These are phyloP conservation scores for Notodonta ziczac DNA, from an alignment of 2,888 invertebrate genomes.

Conservation along the genomic window DNA sequence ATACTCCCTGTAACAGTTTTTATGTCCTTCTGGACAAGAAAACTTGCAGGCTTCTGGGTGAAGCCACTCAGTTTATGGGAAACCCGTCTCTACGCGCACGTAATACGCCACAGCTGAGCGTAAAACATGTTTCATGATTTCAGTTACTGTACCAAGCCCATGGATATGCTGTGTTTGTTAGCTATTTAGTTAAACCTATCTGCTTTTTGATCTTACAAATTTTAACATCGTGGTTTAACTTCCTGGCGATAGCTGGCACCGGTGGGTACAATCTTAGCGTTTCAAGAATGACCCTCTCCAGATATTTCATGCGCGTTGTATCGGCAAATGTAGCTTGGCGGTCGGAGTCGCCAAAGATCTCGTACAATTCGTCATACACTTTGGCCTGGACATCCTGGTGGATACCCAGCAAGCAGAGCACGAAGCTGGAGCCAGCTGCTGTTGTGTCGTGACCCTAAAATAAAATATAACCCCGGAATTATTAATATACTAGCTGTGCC, in stretches of 20 bases:
- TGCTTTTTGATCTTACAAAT: constrained; percentile 79
- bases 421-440: constrained; percentile 93
- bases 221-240: constrained; percentile 88
- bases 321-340: constrained; percentile 91
- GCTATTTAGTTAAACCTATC: not conserved
- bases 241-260: constrained; percentile 90
- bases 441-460: constrained; percentile 78
- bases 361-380: constrained; percentile 89
- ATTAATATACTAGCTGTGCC: too few species aligned
- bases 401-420: constrained; percentile 91
- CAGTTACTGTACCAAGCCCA: too few species aligned
- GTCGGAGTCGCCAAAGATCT: constrained; percentile 91
- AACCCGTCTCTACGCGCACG: too few species aligned
- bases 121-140: too few species aligned
- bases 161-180: too few species aligned
- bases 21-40: too few species aligned
- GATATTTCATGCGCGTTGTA: constrained; percentile 91
- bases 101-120: too few species aligned
- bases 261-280: constrained; percentile 91
- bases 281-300: constrained; percentile 91
- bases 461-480: too few species aligned
- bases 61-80: too few species aligned
- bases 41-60: too few species aligned
- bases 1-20: too few species aligned
- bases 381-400: constrained; percentile 91